phyloP scores from a whole-genome alignment of 2,888 invertebrate species.

The Periphyllus acericola region DNA sequence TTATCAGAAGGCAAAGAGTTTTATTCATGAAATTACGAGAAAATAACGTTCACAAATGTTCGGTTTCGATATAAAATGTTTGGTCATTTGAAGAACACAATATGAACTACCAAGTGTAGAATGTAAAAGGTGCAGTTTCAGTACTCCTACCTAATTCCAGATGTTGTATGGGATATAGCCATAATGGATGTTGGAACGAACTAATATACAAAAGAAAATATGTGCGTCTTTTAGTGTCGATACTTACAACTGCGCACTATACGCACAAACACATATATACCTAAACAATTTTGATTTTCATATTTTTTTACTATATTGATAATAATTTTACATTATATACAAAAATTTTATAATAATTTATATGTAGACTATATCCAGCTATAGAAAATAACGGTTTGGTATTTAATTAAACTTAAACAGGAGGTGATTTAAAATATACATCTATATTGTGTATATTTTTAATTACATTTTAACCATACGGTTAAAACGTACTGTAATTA shows the following conservation, averaged over 20 bases:
- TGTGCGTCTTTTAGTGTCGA: background rate
- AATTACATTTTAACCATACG: too few species aligned
- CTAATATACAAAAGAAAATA: conserved; percentile 13
- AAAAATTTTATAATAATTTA: background rate
- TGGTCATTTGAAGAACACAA: background rate
- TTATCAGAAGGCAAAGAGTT: too few species aligned
- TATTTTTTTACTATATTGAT: background rate
- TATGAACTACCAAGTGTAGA: background rate
- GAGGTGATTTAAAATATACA: too few species aligned
- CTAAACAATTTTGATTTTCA: background rate
- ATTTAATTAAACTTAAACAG: too few species aligned
- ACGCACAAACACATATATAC: background rate
- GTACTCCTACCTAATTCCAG: conserved; percentile 3
- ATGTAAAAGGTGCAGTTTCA: background rate
- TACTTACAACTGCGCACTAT: background rate
- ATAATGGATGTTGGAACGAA: background rate
- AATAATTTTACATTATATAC: background rate
- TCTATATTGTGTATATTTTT: too few species aligned
- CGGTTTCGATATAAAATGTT: background rate
- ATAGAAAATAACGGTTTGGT: too few species aligned
- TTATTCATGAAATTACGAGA: too few species aligned
- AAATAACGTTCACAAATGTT: background rate
- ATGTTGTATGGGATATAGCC: background rate
- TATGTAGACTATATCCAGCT: background rate
- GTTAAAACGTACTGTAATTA: too few species aligned